Percentiles rank a stretch among this genome's conserved stretches.
These are phyloP conservation scores for Phrynosoma blainvillii DNA, from an alignment of 2,113 vertebrate species.

Conservation along the genomic window DNA sequence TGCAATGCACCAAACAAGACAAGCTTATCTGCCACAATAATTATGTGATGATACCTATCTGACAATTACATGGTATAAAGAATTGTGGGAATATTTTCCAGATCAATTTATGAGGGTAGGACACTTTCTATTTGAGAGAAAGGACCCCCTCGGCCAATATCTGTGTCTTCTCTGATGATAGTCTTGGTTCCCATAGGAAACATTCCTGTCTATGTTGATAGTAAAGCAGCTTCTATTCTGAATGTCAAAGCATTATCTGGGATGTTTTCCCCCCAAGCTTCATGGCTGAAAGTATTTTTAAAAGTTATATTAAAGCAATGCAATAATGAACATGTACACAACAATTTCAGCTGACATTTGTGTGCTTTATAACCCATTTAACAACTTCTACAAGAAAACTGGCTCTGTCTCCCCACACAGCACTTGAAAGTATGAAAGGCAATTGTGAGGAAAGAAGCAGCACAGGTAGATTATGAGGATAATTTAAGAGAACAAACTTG, in stretches of 20 bases:
- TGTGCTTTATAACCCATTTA: slow-evolving; percentile 5
- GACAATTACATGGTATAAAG: not conserved
- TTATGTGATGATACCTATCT: not conserved
- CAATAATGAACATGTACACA: not conserved
- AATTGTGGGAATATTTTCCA: not conserved
- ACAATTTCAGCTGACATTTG: not conserved
- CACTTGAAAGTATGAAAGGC: not conserved
- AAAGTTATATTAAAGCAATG: not conserved
- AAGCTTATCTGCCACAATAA: not conserved
- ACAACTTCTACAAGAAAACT: not conserved
- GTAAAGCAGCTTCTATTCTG: not conserved
- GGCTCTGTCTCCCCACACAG: not conserved
- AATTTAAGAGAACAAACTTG: not conserved
- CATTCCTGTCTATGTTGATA: accelerated
- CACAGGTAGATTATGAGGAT: not conserved
- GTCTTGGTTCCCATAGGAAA: accelerated
- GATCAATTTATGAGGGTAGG: not conserved
- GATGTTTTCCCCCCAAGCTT: not conserved
- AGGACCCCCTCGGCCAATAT: not conserved
- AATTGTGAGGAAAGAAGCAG: not conserved
- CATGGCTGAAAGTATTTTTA: not conserved
- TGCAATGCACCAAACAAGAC: not conserved
- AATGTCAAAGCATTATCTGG: not conserved
- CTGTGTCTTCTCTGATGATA: not conserved
- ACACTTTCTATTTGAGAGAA: not conserved